A percentile compares a stretch with the other conserved stretches of the same genome.
phyloP scores from a whole-genome alignment of 2,888 invertebrate genomes.

The Cyrtodaria siliqua region DNA sequence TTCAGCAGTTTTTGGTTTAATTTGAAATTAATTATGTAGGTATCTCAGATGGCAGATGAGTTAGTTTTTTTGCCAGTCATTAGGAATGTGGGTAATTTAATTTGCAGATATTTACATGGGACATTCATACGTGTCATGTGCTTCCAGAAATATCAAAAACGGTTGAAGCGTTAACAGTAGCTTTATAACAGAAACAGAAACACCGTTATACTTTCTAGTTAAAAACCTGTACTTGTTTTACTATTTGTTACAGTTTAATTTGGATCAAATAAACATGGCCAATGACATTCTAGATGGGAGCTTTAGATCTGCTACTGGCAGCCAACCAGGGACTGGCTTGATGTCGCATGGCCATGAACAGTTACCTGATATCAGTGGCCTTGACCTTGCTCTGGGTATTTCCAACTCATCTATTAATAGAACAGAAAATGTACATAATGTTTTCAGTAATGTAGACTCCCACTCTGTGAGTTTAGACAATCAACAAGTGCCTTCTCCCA shows the following conservation, averaged over 20 bases:
- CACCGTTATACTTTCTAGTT: too few relatives aligned
- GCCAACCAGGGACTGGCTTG: constrained; percentile 45
- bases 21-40: too few relatives aligned
- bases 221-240: too few relatives aligned
- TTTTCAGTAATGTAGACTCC: not conserved
- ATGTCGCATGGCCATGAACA: constrained; percentile 42
- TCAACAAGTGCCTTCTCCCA: not conserved
- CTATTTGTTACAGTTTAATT: constrained; percentile 56
- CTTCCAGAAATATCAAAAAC: too few relatives aligned
- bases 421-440: constrained; percentile 12
- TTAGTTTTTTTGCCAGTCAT: too few relatives aligned
- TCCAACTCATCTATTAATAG: constrained; percentile 22
- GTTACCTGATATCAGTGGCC: constrained; percentile 57
- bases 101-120: too few relatives aligned
- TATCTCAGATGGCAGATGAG: too few relatives aligned
- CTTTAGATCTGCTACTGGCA: constrained; percentile 52
- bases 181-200: too few relatives aligned
- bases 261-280: constrained; percentile 61
- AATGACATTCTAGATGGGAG: constrained; percentile 72
- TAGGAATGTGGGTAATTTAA: too few relatives aligned
- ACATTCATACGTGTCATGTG: too few relatives aligned
- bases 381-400: constrained; percentile 52
- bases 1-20: too few relatives aligned
- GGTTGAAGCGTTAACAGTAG: too few relatives aligned
- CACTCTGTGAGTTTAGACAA: not conserved